Evolutionary conservation across 2,888 invertebrate genomes (phyloP), one percentile per base, ranked within the genome.

Genomic region (Anoncus sp.): DNA sequence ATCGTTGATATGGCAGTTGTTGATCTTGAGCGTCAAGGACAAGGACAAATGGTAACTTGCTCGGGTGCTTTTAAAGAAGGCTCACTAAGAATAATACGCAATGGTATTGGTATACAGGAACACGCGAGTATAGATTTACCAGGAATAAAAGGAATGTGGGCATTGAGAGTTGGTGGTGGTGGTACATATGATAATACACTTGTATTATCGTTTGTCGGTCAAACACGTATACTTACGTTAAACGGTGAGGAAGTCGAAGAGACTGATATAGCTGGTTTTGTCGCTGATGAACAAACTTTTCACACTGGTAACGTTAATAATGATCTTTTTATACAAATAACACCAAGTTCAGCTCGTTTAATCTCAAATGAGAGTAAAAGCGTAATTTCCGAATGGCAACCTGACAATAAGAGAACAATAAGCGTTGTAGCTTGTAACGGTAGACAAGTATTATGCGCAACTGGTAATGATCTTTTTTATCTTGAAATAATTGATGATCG

Each of bases 91-190:
- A 98, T 99, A 77, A 99, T 99, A 82, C 94, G 99, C 82, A 99
- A 99, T 92, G 99, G 99, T 3, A 99, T 99, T 87, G 99, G 99
- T 3, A 99, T 99, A 77, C 98, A 99, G 84, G 99, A 99, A 91
- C 97, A 98, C 90, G 99, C 99, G 0, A 97, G 97, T 60, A 99
- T 99, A 82, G 99, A 99, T 92, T 93, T 99, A 84, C 96, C 97
- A 5, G 98, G 98, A 66, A 98, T 99, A 81, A 99, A 99, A 92
- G 99, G 98, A 80, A 98, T 99, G 95, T 99, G 99, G 99, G 97
- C 98, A 0, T 92, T 99, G n/a, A 95, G 95, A 87, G 93, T 96
- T 10, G 94, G 94, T 31, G 94, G 94, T 38, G 93, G 93, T 85
- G 92, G 92, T 45, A 87, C 90, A 31, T 93, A 92, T 84, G 98